Base-by-base conservation (phyloP, 2,888 invertebrate genomes). In the Esperia sulphurella region DNA sequence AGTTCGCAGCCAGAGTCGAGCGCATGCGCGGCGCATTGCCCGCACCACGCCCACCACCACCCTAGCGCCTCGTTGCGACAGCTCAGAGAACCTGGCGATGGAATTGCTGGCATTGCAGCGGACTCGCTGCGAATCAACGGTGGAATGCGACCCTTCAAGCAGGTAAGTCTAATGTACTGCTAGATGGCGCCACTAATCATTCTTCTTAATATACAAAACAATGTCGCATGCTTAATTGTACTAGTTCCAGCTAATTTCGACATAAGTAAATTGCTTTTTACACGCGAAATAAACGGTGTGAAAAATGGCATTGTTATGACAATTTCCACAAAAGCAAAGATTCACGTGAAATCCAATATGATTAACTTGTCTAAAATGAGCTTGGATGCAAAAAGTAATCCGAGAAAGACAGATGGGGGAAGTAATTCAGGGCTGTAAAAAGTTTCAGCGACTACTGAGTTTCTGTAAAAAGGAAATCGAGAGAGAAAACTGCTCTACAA, bases 91-190 rank as follows among this genome's bases (percentile, higher is more conserved):
- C 94, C 94, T 41, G 93, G 93, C 54, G 96, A 96, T 75, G 96
- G 96, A 59, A 96, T 98, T 57, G 97, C 97, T 43, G 97, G 97
- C 75, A 98, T 98, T 70, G 98, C 98, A 14, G 97, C 97, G 45
- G 98, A 98, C 88, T 97, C 97, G 50, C 92, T 98, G 65, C 92
- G 98, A 71, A 97, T 98, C 88, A 98, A 98, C 90, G 98, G 98
- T 58, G 98, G 97, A 71, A 96, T 98, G 92, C 93, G 97, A 65
- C 97, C 97, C 78, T 98, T 98, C 90, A 97, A 96, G 88, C 97
- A 98, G 95, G 97, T 97, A 92, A 86, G 90, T 75, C 58, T 45
- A 21, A 45, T 45, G 49, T 57, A 50, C 64, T 63, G 54, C 51
- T 77, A 87, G 89, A 75, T 86, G 86, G 85, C 85, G 80, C 67